Conservation (phyloP, 2,113 vertebrate species). For the Athene cunicularia region DNA sequence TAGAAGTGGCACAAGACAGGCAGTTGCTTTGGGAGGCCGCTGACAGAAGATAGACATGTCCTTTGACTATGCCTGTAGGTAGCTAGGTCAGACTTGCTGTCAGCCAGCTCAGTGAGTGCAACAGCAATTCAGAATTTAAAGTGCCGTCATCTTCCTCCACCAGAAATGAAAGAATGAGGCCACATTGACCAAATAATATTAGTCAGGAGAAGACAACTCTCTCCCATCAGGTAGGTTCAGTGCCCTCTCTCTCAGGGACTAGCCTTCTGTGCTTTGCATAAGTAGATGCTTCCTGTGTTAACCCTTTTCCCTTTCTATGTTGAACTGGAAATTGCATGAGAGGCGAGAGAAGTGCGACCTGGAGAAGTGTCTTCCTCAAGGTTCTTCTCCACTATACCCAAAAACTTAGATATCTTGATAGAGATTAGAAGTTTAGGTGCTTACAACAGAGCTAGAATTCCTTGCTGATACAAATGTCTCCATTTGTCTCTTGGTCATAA, state of each 20-base stretch:
- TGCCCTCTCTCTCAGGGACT: background rate
- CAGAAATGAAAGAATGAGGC: background rate
- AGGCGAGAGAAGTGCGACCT: background rate
- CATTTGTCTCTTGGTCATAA: background rate
- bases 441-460: background rate
- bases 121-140: background rate
- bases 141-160: background rate
- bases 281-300: background rate
- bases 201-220: background rate
- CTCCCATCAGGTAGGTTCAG: background rate
- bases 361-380: background rate
- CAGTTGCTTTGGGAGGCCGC: background rate
- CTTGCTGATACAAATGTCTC: background rate
- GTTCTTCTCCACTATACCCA: background rate
- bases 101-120: background rate
- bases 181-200: background rate
- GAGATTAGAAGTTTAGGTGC: background rate
- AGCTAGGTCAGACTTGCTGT: background rate
- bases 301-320: background rate
- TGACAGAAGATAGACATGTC: background rate
- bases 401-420: background rate
- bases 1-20: background rate
- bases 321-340: background rate
- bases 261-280: background rate
- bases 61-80: background rate